Evolutionary conservation across 2,113 vertebrate species (phyloP).

Genomic region (Arothron firmamentum): DNA sequence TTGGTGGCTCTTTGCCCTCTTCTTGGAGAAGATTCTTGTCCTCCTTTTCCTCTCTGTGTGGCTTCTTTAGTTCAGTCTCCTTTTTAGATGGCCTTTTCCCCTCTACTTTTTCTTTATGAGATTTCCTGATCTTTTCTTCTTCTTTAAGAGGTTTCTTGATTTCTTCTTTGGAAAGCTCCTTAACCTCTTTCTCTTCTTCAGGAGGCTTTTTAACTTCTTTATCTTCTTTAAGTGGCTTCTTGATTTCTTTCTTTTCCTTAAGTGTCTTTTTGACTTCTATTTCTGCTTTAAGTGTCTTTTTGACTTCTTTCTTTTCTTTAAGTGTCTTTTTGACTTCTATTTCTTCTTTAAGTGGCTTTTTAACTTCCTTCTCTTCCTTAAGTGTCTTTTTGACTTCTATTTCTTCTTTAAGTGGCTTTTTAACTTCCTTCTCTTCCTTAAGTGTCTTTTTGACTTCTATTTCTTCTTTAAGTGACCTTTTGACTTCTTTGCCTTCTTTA

Average conservation of each 20-base stretch:
- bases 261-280: slow-evolving; percentile 1
- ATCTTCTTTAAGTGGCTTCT: neutral
- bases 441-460: neutral
- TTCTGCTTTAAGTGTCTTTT: neutral
- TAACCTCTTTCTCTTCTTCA: neutral
- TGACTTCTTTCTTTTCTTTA: slow-evolving; percentile 3
- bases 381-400: neutral
- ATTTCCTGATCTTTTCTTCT: neutral
- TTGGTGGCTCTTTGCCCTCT: neutral
- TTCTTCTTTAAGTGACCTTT: too few relatives aligned
- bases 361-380: too few relatives aligned
- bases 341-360: too few relatives aligned
- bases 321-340: neutral
- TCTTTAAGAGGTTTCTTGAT: neutral
- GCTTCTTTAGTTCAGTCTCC: slow-evolving; percentile 6
- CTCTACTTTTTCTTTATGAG: slow-evolving; percentile 2
- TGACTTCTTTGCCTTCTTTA: too few relatives aligned
- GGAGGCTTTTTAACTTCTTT: neutral
- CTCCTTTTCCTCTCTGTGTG: neutral
- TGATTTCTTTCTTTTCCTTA: neutral
- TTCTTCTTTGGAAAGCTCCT: neutral
- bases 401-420: too few relatives aligned
- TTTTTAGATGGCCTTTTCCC: neutral
- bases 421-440: too few relatives aligned
- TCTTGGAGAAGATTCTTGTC: neutral